Evolutionary conservation across 1,140 invertebrate species (phyloP).

Genomic region (Ptiloglossa arizonensis): DNA sequence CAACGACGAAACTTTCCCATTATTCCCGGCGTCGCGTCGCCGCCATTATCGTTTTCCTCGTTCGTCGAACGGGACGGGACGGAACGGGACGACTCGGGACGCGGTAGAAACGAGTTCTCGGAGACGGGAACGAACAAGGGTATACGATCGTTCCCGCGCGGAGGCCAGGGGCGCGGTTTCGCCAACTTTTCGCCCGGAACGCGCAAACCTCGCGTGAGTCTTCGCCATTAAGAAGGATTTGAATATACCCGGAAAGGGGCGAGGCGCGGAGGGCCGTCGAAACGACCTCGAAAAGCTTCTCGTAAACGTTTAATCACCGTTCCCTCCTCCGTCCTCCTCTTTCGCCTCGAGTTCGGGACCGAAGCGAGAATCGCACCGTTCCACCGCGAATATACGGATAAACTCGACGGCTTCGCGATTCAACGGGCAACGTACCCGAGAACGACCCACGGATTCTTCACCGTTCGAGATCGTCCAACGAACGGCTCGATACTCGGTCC

Average conservation of each 20-base stretch:
- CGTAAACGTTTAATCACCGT: constrained; percentile 59
- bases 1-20: constrained; percentile 5
- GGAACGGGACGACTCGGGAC: no score
- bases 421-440: no score
- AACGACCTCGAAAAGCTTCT: constrained; percentile 57
- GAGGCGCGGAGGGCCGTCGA: constrained; percentile 26
- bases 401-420: no score
- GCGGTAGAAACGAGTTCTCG: not conserved
- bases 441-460: no score
- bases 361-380: no score
- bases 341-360: no score
- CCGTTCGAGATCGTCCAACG: no score
- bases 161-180: constrained; percentile 21
- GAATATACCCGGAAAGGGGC: constrained; percentile 55
- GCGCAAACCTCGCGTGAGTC: constrained; percentile 50
- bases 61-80: not conserved
- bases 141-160: not conserved
- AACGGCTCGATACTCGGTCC: no score
- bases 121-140: not conserved
- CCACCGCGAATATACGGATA: no score
- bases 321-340: constrained; percentile 21
- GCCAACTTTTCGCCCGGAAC: constrained; percentile 22
- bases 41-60: constrained; percentile 26
- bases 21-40: constrained; percentile 14
- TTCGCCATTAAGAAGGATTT: constrained; percentile 54